Conservation (phyloP, 2,888 invertebrate species). For the Ophion obscuratus region DNA sequence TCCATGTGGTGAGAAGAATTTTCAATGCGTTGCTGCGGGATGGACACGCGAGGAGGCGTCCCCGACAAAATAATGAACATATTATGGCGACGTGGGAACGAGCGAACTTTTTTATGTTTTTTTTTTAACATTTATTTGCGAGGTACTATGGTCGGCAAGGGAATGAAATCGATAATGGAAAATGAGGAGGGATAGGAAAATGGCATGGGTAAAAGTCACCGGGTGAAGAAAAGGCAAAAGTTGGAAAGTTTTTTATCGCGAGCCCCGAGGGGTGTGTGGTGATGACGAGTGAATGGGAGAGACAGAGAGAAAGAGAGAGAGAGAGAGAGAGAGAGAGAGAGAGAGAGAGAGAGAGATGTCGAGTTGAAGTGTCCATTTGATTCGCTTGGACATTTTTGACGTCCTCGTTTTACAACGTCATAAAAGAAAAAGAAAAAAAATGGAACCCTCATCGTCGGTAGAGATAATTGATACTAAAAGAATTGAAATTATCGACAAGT, state of each 20-base stretch:
- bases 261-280: conserved; percentile 27
- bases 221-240: not conserved
- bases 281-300: not conserved
- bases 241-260: conserved; percentile 45
- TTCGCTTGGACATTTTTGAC: too few species aligned
- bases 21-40: not conserved
- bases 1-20: not conserved
- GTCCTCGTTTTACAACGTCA: too few species aligned
- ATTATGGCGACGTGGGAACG: not conserved
- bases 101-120: not conserved
- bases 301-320: too few species aligned
- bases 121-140: not conserved
- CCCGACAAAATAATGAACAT: not conserved
- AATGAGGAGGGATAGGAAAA: not conserved
- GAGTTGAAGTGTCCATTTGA: too few species aligned
- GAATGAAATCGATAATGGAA: not conserved
- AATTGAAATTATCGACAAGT: too few species aligned
- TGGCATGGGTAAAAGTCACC: not conserved
- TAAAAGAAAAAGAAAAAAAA: too few species aligned
- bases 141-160: not conserved
- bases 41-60: not conserved
- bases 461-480: too few species aligned
- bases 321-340: too few species aligned
- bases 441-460: too few species aligned
- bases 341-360: too few species aligned